Conservation (phyloP, 2,113 vertebrate genomes). For the Pogonocichla stellata region DNA sequence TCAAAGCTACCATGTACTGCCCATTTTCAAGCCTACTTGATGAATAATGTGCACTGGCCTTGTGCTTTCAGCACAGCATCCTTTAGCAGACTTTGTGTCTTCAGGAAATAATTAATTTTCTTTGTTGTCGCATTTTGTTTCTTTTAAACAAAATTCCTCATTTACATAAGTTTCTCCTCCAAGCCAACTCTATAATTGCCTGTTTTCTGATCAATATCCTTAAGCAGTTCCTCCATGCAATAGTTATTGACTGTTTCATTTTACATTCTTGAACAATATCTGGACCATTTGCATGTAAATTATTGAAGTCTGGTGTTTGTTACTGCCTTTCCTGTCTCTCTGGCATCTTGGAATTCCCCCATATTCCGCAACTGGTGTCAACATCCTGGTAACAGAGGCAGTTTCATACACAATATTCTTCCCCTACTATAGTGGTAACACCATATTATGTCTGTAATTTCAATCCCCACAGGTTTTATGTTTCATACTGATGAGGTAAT, state of each 20-base stretch:
- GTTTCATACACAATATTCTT: neutral
- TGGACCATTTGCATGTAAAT: neutral
- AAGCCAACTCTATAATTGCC: neutral
- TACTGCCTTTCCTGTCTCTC: neutral
- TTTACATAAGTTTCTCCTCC: neutral
- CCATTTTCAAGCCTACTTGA: neutral
- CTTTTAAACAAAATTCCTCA: neutral
- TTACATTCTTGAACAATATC: neutral
- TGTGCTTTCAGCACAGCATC: neutral
- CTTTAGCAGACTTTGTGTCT: neutral
- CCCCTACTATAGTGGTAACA: neutral
- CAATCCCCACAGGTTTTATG: neutral
- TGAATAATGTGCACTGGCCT: neutral
- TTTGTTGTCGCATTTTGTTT: neutral
- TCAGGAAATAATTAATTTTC: constrained; percentile 27
- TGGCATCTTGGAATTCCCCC: neutral
- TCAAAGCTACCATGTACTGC: neutral
- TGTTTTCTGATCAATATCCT: neutral
- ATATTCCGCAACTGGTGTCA: neutral
- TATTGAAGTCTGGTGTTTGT: neutral
- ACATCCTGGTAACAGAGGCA: neutral
- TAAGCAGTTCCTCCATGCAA: neutral
- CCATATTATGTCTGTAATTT: neutral
- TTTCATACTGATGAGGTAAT: neutral
- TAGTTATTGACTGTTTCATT: neutral